Base-by-base conservation (phyloP, 2,888 invertebrate species). In the Busseola fusca region DNA sequence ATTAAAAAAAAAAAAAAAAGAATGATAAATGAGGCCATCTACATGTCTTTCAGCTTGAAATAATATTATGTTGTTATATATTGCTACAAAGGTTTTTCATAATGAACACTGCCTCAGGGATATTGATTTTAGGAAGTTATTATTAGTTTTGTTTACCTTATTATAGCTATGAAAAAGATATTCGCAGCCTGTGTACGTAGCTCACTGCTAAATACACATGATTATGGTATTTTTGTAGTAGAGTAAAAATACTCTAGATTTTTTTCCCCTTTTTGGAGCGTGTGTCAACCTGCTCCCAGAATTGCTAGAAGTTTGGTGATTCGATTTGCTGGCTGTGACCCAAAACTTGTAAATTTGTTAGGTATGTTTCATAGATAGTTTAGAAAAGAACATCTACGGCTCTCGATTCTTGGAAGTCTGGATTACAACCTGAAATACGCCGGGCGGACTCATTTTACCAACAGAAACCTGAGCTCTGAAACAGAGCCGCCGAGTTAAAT, bases 331-430 rank as follows among this genome's bases (percentile, higher is more conserved):
- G 70, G 25, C 57, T 62, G 12, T 62, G 34, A 70, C 59, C 56
- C 50, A 64, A 75, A 37, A 70, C 52, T 62, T 65, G 52, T 71
- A 59, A 65, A 40, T 54, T 14, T 57, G 56, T 57, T 62, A 34
- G 9, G 34, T 58, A 48, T 45, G 74, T 21, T 67, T 75, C 25
- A 60, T 10, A 48, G 25, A 21, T 63, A 76, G 54, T 25, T 37
- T 54, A 63, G 37, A 72, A 72, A 72, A 64, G 34, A 56, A 63
- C n/a, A 56, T 72, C 37, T 45, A 45, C 42, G 72, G 63, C 37
- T 72, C 27, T 42, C 3, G n/a, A 56, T 37, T 72, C 54, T 72
- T 27, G 21, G 27, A 62, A 71, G 14, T 60, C 25, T 45, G 27
- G 27, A 60, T 48, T 27, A 34, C 5, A 42, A 34, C 59, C 25